phyloP scores from a whole-genome alignment of 1,140 invertebrate species.

The Heliothis subflexa region DNA sequence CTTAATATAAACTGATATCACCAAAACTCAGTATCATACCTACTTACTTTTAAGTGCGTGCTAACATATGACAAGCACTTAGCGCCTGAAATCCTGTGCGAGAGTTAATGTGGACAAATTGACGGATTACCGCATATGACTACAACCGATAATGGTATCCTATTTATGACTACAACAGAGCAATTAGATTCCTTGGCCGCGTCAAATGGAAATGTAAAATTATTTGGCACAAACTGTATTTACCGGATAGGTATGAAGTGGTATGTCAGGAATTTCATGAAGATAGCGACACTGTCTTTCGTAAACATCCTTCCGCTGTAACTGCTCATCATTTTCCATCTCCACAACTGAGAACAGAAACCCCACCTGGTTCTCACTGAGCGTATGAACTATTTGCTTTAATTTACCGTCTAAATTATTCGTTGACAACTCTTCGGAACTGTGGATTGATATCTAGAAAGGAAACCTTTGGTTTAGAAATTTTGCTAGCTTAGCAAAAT shows the following conservation, averaged over 20 bases:
- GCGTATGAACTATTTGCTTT: constrained; percentile 54
- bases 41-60: no score
- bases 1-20: no score
- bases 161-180: no score
- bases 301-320: constrained; percentile 14
- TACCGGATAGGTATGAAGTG: constrained; percentile 73
- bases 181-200: neutral
- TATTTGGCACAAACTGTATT: neutral
- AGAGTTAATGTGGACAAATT: no score
- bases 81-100: no score
- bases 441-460: constrained; percentile 29
- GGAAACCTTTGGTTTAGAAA: neutral
- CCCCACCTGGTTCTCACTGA: constrained; percentile 48
- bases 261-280: constrained; percentile 53
- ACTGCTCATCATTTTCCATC: constrained; percentile 79
- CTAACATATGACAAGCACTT: no score
- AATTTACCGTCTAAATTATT: constrained; percentile 60
- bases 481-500: no score
- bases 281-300: constrained; percentile 10
- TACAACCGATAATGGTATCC: no score
- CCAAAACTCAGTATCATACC: no score
- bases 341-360: constrained; percentile 79
- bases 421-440: constrained; percentile 65
- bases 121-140: no score
- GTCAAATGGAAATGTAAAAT: no score